Percentiles rank a stretch among this genome's conserved stretches.
phyloP scores from a whole-genome alignment of 1,140 invertebrate genomes.

The Hydropsyche tenuis region DNA sequence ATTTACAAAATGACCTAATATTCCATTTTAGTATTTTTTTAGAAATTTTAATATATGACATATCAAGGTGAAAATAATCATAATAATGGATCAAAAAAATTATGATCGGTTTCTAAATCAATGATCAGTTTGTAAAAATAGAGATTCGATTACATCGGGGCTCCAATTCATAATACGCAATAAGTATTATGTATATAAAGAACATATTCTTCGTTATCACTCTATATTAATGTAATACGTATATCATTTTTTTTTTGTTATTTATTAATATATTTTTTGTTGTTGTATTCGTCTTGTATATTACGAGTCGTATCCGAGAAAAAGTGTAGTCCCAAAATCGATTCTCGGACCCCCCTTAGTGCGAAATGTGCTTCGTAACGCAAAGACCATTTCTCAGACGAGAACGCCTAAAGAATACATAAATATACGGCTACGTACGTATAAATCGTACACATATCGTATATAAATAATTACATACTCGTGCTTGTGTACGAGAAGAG shows the following conservation, averaged over 20 bases:
- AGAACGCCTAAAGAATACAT: constrained; percentile 22
- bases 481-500: background rate
- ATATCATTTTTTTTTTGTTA: background rate
- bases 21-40: too few species aligned
- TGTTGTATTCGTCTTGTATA: background rate
- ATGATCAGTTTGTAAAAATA: too few species aligned
- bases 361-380: constrained; percentile 38
- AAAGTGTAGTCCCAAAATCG: constrained; percentile 30
- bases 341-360: constrained; percentile 37
- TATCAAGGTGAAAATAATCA: too few species aligned
- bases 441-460: background rate
- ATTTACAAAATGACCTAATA: too few species aligned
- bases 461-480: constrained; percentile 9
- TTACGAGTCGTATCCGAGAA: constrained; percentile 15
- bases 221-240: background rate
- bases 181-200: too few species aligned
- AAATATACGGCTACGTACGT: background rate
- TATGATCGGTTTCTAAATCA: too few species aligned
- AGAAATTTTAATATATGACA: too few species aligned
- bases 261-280: constrained; percentile 9
- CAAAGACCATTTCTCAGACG: constrained; percentile 38
- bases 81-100: too few species aligned
- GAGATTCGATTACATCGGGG: too few species aligned
- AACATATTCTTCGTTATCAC: too few species aligned
- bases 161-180: too few species aligned